Percentiles rank a stretch among this genome's conserved stretches.
Conservation (phyloP, 2,888 invertebrate genomes). For the Ischnura elegans region DNA sequence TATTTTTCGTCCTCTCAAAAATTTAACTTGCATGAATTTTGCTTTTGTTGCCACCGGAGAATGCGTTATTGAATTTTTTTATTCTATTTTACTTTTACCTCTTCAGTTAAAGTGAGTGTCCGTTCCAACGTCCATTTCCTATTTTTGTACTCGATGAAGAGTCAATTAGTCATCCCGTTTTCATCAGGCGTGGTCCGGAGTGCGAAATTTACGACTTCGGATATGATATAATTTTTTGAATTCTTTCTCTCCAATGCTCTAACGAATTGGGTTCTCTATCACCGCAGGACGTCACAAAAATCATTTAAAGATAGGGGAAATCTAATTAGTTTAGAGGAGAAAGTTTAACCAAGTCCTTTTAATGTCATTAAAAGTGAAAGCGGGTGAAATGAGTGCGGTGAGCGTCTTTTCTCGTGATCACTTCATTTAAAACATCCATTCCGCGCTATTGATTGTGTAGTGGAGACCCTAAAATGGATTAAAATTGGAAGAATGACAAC, state of each 20-base stretch:
- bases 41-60: not conserved
- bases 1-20: not conserved
- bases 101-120: not conserved
- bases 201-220: not conserved
- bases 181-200: not conserved
- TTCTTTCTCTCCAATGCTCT: too few species aligned
- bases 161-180: constrained; percentile 2
- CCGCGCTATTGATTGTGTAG: not conserved
- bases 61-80: not conserved
- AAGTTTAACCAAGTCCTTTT: not conserved
- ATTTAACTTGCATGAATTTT: not conserved
- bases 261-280: not conserved
- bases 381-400: not conserved
- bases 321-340: not conserved
- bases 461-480: not conserved
- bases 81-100: not conserved
- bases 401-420: not conserved
- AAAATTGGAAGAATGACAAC: not conserved
- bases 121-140: not conserved
- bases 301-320: not conserved
- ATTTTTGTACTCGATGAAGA: not conserved
- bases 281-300: not conserved
- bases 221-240: not conserved
- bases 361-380: not conserved
- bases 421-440: not conserved